Conservation (phyloP, 2,888 invertebrate genomes). For the Dendrolimus pini region DNA sequence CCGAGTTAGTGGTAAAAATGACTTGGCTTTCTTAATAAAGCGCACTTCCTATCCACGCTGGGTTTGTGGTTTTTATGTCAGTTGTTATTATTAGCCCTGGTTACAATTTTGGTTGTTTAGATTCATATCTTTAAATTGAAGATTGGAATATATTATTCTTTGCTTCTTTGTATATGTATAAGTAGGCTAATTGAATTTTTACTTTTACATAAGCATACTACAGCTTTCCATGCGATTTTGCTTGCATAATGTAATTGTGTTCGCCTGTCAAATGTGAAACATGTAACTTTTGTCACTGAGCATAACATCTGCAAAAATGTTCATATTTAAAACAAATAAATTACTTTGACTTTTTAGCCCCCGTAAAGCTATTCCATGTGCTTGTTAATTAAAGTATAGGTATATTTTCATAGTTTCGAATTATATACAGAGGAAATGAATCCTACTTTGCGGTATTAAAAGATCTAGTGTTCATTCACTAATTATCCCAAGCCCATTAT, state of each 20-base stretch:
- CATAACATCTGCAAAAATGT: too few relatives aligned
- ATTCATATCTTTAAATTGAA: conserved; percentile 33
- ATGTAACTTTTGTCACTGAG: too few relatives aligned
- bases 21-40: conserved; percentile 50
- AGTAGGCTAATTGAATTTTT: background rate
- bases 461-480: too few relatives aligned
- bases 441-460: too few relatives aligned
- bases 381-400: too few relatives aligned
- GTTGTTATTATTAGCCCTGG: conserved; percentile 44
- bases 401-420: too few relatives aligned
- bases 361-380: too few relatives aligned
- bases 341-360: too few relatives aligned
- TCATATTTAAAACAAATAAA: too few relatives aligned
- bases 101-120: conserved; percentile 34
- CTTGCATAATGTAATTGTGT: conserved; percentile 1
- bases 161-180: background rate
- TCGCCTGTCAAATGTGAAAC: background rate
- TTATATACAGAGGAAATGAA: too few relatives aligned
- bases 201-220: background rate
- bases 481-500: too few relatives aligned
- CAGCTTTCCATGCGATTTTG: background rate
- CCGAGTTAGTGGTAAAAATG: conserved; percentile 52
- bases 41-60: conserved; percentile 39
- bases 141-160: conserved; percentile 8
- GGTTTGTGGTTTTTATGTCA: conserved; percentile 49